These are phyloP conservation scores for Oxyteleia sp. DNA, from an alignment of 2,888 invertebrate species.

Conservation along the genomic window DNA sequence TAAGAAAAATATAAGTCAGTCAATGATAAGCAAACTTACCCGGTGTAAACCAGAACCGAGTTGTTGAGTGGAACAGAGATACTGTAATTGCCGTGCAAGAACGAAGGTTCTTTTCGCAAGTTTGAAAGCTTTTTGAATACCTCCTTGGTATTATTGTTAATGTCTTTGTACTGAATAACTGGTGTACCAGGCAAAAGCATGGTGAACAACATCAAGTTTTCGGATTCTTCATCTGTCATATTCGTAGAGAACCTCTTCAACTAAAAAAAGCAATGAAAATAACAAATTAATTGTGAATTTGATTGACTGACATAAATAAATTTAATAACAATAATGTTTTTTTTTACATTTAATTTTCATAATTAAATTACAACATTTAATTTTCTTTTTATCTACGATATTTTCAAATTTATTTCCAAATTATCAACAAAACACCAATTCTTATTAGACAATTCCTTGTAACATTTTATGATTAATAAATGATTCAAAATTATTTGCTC, in stretches of 20 bases:
- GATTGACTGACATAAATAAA: no score
- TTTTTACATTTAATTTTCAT: no score
- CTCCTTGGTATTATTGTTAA: slow-evolving; percentile 65
- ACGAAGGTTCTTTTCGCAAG: slow-evolving; percentile 89
- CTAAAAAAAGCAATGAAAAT: slow-evolving; percentile 74
- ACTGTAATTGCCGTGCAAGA: slow-evolving; percentile 89
- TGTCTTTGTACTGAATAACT: slow-evolving; percentile 87
- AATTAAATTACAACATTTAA: no score
- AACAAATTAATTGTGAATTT: no score
- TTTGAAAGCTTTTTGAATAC: slow-evolving; percentile 87
- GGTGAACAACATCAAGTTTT: slow-evolving; percentile 90
- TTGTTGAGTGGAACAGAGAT: slow-evolving; percentile 87
- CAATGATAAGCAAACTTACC: slow-evolving; percentile 85
- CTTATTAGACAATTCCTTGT: no score
- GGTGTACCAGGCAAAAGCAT: slow-evolving; percentile 94
- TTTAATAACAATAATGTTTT: no score
- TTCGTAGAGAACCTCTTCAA: slow-evolving; percentile 83
- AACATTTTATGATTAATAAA: no score
- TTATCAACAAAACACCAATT: no score
- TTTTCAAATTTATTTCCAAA: no score
- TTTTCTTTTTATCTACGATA: no score
- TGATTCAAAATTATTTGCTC: no score
- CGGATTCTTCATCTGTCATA: slow-evolving; percentile 87
- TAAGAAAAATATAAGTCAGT: slow-evolving; percentile 2
- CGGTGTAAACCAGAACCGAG: slow-evolving; percentile 90